phyloP scores from a whole-genome alignment of 2,888 invertebrate species.

The Drosophila mayaguana region DNA sequence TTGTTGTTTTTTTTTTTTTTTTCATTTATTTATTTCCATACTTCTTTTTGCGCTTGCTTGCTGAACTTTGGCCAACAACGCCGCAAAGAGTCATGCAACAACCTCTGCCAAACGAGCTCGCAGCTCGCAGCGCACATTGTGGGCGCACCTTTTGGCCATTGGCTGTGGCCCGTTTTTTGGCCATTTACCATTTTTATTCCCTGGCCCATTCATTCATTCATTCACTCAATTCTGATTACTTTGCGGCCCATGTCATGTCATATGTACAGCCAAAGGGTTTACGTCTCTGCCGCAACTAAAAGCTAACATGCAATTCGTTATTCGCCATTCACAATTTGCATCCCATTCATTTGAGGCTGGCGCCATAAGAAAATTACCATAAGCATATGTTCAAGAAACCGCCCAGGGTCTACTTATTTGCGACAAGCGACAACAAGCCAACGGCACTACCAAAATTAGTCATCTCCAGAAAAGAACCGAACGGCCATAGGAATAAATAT shows the following conservation, averaged over 20 bases:
- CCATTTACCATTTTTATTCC: constrained; percentile 28
- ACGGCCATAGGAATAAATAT: neutral
- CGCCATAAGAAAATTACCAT: constrained; percentile 69
- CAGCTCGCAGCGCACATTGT: constrained; percentile 12
- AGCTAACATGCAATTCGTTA: constrained; percentile 23
- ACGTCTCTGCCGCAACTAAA: constrained; percentile 35
- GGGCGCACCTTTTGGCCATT: constrained; percentile 65
- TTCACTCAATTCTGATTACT: constrained; percentile 53
- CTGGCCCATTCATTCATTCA: constrained; percentile 29
- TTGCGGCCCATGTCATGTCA: constrained; percentile 65
- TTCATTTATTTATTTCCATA: constrained; percentile 3
- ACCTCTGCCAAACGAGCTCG: constrained; percentile 12
- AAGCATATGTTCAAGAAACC: constrained; percentile 62
- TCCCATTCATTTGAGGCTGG: constrained; percentile 49
- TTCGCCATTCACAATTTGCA: constrained; percentile 15
- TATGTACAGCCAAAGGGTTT: constrained; percentile 74
- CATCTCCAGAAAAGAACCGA: constrained; percentile 40
- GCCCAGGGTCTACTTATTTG: constrained; percentile 49
- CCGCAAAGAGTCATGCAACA: constrained; percentile 69
- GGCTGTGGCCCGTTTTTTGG: constrained; percentile 35
- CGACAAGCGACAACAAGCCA: constrained; percentile 16
- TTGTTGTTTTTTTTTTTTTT: too few relatives aligned
- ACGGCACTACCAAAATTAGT: constrained; percentile 65
- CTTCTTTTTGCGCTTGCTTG: constrained; percentile 6
- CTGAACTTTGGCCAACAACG: constrained; percentile 75